Evolutionary conservation across 2,113 vertebrate species (phyloP).

Genomic region (Lophochroa leadbeateri): DNA sequence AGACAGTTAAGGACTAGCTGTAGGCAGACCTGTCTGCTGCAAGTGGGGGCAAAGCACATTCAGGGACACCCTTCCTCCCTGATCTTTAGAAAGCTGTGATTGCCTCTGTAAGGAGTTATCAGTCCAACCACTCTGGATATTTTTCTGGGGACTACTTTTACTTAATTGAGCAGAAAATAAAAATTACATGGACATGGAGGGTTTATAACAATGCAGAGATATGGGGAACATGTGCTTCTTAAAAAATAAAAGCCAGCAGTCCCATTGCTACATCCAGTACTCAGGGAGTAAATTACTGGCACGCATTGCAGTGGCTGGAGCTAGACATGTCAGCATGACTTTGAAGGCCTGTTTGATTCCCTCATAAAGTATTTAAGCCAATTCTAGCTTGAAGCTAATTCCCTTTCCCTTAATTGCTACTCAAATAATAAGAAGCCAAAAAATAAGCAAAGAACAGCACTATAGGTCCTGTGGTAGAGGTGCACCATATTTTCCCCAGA

Average conservation of each 20-base stretch:
- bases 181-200: neutral
- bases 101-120: neutral
- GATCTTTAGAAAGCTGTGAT: neutral
- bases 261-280: neutral
- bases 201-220: neutral
- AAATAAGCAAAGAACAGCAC: neutral
- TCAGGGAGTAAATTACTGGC: neutral
- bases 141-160: neutral
- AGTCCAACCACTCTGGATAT: neutral
- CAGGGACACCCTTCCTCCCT: neutral
- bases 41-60: fast-evolving
- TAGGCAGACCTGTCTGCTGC: neutral
- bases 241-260: neutral
- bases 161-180: conserved; percentile 24
- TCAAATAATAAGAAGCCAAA: neutral
- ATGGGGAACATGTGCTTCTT: neutral
- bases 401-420: conserved; percentile 14
- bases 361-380: conserved; percentile 39
- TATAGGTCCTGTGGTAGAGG: neutral
- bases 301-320: neutral
- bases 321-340: neutral
- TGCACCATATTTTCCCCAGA: neutral
- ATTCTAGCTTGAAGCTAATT: conserved; percentile 44
- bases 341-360: conserved; percentile 16
- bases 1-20: neutral